phyloP scores from a whole-genome alignment of 2,888 invertebrate species.

The Helicoverpa assulta region DNA sequence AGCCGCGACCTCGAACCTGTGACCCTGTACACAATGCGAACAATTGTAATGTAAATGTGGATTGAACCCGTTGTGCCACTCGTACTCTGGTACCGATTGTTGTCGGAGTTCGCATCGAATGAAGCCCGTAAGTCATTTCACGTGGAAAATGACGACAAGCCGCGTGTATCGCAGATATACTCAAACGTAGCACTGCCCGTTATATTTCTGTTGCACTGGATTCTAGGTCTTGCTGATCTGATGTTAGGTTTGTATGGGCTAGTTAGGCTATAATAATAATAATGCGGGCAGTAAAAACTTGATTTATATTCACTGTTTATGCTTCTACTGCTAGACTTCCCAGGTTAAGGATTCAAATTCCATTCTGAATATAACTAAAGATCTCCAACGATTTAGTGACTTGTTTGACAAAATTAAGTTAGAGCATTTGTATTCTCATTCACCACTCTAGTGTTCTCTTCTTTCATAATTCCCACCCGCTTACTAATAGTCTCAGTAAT shows the following conservation, averaged over 20 bases:
- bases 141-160: constrained; percentile 45
- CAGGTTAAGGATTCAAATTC: not conserved
- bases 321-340: not conserved
- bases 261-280: constrained; percentile 19
- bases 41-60: constrained; percentile 86
- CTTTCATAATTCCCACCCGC: constrained; percentile 52
- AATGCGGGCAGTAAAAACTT: not conserved
- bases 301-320: not conserved
- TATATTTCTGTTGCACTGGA: constrained; percentile 20
- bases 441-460: constrained; percentile 11
- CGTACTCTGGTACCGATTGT: constrained; percentile 78
- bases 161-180: constrained; percentile 40
- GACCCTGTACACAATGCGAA: constrained; percentile 84
- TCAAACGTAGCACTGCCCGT: constrained; percentile 21
- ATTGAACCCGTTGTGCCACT: constrained; percentile 78
- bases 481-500: constrained; percentile 35
- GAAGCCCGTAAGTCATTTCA: constrained; percentile 44
- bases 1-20: constrained; percentile 85
- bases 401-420: not conserved
- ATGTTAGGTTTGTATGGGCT: not conserved
- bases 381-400: not conserved
- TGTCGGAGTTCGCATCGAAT: constrained; percentile 58
- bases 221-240: constrained; percentile 1
- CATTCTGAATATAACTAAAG: constrained; percentile 1
- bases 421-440: constrained; percentile 19